Conservation (phyloP, 2,113 vertebrate species). For the Crotalus horridus region DNA sequence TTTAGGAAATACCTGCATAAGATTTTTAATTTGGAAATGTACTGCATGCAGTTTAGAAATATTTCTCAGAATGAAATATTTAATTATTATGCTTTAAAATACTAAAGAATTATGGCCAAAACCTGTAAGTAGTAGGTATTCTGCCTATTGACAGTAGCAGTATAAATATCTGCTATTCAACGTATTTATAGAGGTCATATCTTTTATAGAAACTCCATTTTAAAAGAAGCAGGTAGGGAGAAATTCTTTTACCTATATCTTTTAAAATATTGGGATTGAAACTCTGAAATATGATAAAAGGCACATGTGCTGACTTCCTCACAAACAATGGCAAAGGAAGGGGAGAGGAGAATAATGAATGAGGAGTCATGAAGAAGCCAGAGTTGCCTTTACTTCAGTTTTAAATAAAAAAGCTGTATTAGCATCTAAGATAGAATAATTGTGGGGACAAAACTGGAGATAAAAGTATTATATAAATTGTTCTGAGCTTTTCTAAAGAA, state of each 20-base stretch:
- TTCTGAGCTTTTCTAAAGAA: background rate
- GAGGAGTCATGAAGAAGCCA: background rate
- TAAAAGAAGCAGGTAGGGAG: background rate
- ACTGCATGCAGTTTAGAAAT: background rate
- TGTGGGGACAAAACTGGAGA: background rate
- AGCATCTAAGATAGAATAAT: background rate
- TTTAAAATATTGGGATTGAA: background rate
- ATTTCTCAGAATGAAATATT: background rate
- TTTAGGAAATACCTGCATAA: conserved; percentile 54
- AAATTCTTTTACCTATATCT: too few relatives aligned
- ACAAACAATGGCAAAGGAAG: background rate
- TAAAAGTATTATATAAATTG: background rate
- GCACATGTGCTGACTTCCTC: background rate
- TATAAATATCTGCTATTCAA: background rate
- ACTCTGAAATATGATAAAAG: background rate
- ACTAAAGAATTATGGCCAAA: background rate
- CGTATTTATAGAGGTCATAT: background rate
- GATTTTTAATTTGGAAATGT: conserved; percentile 42
- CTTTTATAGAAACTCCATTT: background rate
- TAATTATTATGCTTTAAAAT: background rate
- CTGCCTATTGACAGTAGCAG: background rate
- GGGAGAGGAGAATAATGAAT: background rate
- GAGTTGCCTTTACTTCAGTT: background rate
- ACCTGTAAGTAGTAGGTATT: background rate
- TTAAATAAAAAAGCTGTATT: background rate